These are phyloP conservation scores for Cyclina sinensis DNA, from an alignment of 1,140 invertebrate genomes.

Conservation along the genomic window DNA sequence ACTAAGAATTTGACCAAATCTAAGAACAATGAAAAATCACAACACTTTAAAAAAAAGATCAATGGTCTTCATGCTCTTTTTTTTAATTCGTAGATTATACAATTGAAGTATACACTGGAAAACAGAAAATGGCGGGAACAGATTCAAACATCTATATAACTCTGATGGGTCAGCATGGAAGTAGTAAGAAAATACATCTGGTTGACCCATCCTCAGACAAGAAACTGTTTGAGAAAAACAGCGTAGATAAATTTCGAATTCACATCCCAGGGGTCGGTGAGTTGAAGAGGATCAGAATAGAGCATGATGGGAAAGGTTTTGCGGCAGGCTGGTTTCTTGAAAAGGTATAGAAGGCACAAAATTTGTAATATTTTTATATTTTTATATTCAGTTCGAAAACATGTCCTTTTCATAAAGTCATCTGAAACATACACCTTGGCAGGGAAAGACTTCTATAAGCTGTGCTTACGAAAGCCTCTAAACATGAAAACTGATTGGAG, in stretches of 20 bases:
- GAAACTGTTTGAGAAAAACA: slow-evolving; percentile 77
- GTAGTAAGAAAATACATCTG: slow-evolving; percentile 78
- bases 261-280: slow-evolving; percentile 78
- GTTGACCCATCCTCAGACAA: slow-evolving; percentile 72
- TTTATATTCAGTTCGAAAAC: no score
- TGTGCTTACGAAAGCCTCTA: no score
- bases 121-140: slow-evolving; percentile 78
- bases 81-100: slow-evolving; percentile 76
- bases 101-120: slow-evolving; percentile 79
- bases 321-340: slow-evolving; percentile 77
- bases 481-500: no score
- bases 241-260: slow-evolving; percentile 73
- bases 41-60: no score
- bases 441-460: no score
- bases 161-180: slow-evolving; percentile 77
- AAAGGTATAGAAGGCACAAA: slow-evolving; percentile 73
- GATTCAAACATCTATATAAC: slow-evolving; percentile 83
- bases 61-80: no score
- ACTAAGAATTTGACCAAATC: no score
- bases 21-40: no score
- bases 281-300: slow-evolving; percentile 82
- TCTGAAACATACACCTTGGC: no score
- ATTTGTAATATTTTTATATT: not conserved
- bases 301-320: slow-evolving; percentile 77
- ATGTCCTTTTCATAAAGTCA: no score